Conservation (phyloP, 2,113 vertebrate species). For the Sciurus niger region DNA sequence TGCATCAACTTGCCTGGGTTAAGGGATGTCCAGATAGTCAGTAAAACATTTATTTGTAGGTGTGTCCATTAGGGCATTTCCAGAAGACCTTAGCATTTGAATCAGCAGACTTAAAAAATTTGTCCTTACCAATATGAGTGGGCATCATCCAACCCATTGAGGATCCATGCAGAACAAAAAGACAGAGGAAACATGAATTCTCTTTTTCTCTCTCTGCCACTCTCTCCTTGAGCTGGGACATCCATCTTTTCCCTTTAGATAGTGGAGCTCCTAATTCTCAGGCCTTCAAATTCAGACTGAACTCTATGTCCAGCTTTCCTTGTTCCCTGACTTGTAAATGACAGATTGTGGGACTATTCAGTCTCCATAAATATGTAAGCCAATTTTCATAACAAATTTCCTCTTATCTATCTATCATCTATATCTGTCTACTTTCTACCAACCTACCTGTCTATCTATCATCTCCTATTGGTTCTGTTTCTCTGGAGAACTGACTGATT, state of each 20-base stretch:
- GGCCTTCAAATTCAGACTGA: neutral
- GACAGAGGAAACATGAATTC: neutral
- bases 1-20: neutral
- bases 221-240: neutral
- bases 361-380: neutral
- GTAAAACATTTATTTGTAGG: neutral
- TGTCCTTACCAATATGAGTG: neutral
- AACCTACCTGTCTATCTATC: neutral
- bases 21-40: neutral
- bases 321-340: neutral
- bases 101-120: neutral
- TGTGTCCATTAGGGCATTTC: neutral
- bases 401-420: neutral
- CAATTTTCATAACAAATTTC: neutral
- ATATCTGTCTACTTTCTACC: neutral
- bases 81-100: neutral
- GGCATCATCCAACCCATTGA: neutral
- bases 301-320: neutral
- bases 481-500: neutral
- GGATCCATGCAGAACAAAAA: neutral
- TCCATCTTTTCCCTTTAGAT: neutral
- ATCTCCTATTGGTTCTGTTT: constrained; percentile 14
- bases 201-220: neutral
- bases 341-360: neutral
- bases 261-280: neutral